Evolutionary conservation across 1,140 invertebrate genomes (phyloP).

Genomic region (Brachionus rubens): DNA sequence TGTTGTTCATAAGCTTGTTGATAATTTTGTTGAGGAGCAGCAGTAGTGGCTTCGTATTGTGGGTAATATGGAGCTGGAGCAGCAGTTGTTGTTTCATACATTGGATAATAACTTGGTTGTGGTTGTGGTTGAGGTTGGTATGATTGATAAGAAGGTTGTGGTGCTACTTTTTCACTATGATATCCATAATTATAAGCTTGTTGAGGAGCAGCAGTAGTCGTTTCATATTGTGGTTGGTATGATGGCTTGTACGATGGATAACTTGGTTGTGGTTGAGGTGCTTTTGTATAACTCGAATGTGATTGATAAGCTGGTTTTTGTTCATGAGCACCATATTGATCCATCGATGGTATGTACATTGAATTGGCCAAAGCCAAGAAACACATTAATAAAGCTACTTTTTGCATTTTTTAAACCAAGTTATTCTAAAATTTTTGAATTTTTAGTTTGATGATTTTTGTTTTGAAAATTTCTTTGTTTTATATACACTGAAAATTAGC

Average conservation of each 20-base stretch:
- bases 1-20: no score
- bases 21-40: neutral
- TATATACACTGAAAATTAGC: no score
- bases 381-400: neutral
- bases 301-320: slow-evolving; percentile 13
- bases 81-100: neutral
- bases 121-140: neutral
- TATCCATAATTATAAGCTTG: neutral
- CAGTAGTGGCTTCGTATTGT: neutral
- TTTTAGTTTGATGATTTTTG: neutral
- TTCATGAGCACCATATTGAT: neutral
- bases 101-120: slow-evolving; percentile 1
- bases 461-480: neutral
- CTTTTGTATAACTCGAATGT: neutral
- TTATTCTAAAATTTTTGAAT: neutral
- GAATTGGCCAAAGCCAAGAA: neutral
- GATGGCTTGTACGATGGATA: neutral
- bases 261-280: neutral
- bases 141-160: neutral
- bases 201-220: neutral
- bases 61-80: neutral
- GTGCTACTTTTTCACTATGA: neutral
- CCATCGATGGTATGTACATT: neutral
- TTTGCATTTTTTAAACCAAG: no score
- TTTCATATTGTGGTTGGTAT: neutral